phyloP scores from a whole-genome alignment of 1,140 invertebrate species.

The Cotesia typhae region DNA sequence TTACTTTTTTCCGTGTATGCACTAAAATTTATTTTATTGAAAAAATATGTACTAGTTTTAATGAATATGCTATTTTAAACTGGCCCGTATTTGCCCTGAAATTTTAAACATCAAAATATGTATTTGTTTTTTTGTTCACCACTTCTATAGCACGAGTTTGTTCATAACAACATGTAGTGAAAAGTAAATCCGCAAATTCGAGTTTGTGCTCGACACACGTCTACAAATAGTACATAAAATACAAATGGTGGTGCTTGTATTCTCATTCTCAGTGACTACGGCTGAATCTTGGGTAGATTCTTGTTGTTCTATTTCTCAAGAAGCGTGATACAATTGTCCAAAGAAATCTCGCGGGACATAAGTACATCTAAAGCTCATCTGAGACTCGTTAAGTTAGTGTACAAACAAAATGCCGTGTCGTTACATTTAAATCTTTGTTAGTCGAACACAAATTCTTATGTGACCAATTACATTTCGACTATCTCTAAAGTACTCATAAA shows the following conservation, averaged over 20 bases:
- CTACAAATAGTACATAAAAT: background rate
- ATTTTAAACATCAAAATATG: no score
- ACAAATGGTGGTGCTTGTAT: conserved; percentile 8
- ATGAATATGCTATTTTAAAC: no score
- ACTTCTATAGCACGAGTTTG: no score
- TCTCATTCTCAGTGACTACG: background rate
- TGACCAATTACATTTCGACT: background rate
- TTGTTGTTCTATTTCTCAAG: conserved; percentile 1
- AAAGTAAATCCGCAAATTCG: conserved; percentile 2
- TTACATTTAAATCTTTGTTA: background rate
- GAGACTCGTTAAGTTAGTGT: conserved; percentile 1
- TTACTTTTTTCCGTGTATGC: no score
- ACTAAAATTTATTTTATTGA: no score
- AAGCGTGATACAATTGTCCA: conserved; percentile 3
- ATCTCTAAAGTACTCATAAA: background rate
- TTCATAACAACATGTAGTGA: background rate
- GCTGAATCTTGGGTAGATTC: background rate
- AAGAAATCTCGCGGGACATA: conserved; percentile 8
- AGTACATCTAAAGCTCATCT: background rate
- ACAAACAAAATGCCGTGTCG: background rate
- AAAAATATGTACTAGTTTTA: no score
- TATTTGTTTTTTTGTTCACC: no score
- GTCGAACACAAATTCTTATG: background rate
- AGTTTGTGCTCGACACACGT: background rate
- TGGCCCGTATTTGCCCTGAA: no score